These are phyloP conservation scores for Drosophila funebris DNA, from an alignment of 1,140 invertebrate species.

Conservation along the genomic window DNA sequence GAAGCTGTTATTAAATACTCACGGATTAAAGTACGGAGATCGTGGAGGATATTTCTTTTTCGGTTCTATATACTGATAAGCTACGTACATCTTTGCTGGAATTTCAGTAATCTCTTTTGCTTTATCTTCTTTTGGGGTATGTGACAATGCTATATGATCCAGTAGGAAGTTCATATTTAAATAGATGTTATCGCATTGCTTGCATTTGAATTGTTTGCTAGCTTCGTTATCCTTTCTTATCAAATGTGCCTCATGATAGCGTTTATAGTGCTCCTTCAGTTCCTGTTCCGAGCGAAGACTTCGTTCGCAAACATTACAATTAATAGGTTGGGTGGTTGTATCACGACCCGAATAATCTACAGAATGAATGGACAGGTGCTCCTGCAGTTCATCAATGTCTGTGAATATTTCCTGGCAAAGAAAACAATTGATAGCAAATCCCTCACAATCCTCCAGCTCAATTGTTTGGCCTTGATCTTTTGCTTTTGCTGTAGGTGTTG, in stretches of 20 bases:
- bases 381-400: conserved; percentile 32
- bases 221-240: neutral
- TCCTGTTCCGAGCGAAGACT: conserved; percentile 32
- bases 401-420: conserved; percentile 41
- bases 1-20: neutral
- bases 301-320: conserved; percentile 50
- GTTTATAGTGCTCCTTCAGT: conserved; percentile 21
- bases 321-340: neutral
- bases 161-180: neutral
- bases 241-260: conserved; percentile 26
- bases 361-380: conserved; percentile 29
- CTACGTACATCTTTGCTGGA: neutral
- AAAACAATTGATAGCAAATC: conserved; percentile 21
- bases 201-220: conserved; percentile 4
- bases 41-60: conserved; percentile 47
- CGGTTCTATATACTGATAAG: neutral
- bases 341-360: neutral
- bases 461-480: neutral
- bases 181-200: conserved; percentile 29
- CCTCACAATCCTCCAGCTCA: neutral
- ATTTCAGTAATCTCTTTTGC: neutral
- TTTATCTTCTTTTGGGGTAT: neutral
- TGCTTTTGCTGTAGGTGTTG: neutral
- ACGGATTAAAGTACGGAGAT: conserved; percentile 48
- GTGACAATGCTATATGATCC: conserved; percentile 10